A percentile compares a stretch with the other conserved stretches of the same genome.
phyloP scores from a whole-genome alignment of 2,888 invertebrate species.

The Lasioglossum oenotherae region DNA sequence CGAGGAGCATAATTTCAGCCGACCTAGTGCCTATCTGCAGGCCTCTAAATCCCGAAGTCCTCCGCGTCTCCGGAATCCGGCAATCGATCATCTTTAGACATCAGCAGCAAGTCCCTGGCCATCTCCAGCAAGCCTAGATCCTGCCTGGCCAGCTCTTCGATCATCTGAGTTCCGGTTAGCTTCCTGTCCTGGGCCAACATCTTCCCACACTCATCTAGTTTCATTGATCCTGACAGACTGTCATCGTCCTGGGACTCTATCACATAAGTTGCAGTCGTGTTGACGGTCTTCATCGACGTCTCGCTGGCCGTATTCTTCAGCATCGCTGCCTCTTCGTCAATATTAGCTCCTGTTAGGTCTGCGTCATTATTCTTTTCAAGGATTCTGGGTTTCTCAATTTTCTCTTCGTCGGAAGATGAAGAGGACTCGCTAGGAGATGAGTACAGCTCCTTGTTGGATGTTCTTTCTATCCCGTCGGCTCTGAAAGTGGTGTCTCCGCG shows the following conservation, averaged over 20 bases:
- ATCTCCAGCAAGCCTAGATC: constrained; percentile 44
- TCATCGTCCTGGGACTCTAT: constrained; percentile 29
- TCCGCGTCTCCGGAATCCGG: constrained; percentile 16
- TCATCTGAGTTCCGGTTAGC: constrained; percentile 21
- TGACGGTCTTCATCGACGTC: constrained; percentile 51
- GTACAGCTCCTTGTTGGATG: neutral
- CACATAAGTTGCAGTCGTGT: constrained; percentile 60
- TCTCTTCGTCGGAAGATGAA: neutral
- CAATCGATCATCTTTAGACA: neutral
- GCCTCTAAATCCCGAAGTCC: constrained; percentile 19
- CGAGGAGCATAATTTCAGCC: neutral
- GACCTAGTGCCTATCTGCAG: neutral
- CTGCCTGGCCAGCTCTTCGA: constrained; percentile 40
- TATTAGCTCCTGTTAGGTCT: too few relatives aligned
- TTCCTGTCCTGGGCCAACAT: neutral
- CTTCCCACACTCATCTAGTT: neutral
- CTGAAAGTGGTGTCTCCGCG: constrained; percentile 22
- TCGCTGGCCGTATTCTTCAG: constrained; percentile 13
- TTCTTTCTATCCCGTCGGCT: neutral
- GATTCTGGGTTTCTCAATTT: neutral
- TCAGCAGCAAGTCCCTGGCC: constrained; percentile 41
- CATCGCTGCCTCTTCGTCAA: neutral
- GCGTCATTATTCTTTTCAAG: neutral
- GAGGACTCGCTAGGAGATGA: neutral
- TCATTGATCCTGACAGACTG: neutral